These are phyloP conservation scores for Ceratina australensis DNA, from an alignment of 1,140 invertebrate species.

Conservation along the genomic window DNA sequence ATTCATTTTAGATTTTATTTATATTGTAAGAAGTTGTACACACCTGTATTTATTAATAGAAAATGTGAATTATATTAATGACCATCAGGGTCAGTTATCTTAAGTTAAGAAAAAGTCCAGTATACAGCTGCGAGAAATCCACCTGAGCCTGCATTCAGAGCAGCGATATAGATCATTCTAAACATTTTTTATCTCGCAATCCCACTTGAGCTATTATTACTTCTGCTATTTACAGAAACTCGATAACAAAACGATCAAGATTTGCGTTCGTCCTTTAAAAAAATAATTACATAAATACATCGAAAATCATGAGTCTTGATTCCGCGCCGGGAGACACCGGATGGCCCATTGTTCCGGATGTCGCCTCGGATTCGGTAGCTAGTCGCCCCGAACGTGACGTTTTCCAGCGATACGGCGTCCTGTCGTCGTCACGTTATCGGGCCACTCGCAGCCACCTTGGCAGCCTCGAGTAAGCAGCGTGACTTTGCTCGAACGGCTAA, in stretches of 20 bases:
- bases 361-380: slow-evolving; percentile 25
- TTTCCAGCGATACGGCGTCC: slow-evolving; percentile 37
- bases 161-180: too few relatives aligned
- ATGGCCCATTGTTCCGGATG: slow-evolving; percentile 34
- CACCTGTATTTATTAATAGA: too few relatives aligned
- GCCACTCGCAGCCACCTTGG: slow-evolving; percentile 53
- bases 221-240: too few relatives aligned
- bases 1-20: too few relatives aligned
- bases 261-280: not conserved
- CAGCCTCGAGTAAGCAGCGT: slow-evolving; percentile 52
- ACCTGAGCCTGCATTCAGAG: slow-evolving; percentile 53
- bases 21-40: too few relatives aligned
- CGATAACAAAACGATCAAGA: too few relatives aligned
- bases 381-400: slow-evolving; percentile 21
- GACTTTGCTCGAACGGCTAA: slow-evolving; percentile 56
- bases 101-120: slow-evolving; percentile 43
- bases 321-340: not conserved
- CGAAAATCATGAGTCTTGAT: not conserved
- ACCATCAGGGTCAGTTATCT: too few relatives aligned
- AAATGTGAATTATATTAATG: too few relatives aligned
- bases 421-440: slow-evolving; percentile 52
- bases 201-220: too few relatives aligned
- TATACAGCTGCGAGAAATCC: slow-evolving; percentile 64
- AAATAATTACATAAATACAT: not conserved
- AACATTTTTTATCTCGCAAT: too few relatives aligned